These are phyloP conservation scores for Meleagris gallopavo DNA, from an alignment of 2,113 vertebrate genomes.

Conservation along the genomic window DNA sequence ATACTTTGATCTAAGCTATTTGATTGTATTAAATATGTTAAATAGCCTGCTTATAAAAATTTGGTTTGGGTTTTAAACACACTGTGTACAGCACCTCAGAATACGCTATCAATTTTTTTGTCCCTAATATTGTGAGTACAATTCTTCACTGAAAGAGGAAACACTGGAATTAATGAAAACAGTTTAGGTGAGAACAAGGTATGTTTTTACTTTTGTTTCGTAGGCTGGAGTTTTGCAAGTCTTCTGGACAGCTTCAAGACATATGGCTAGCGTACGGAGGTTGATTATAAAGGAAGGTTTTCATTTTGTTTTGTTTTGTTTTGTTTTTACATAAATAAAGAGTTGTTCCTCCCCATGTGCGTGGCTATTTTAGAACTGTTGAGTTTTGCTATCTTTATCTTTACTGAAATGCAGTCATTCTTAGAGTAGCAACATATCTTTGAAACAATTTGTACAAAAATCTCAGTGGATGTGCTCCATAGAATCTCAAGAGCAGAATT, in stretches of 20 bases:
- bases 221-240: not conserved
- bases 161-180: not conserved
- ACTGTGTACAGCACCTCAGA: not conserved
- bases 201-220: not conserved
- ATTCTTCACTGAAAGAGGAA: not conserved
- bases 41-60: not conserved
- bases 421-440: not conserved
- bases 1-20: not conserved
- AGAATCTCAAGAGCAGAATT: not conserved
- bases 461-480: rapidly evolving
- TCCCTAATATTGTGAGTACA: rapidly evolving
- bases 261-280: not conserved
- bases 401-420: not conserved
- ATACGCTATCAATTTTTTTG: not conserved
- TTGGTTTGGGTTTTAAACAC: not conserved
- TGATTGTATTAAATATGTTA: not conserved
- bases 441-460: not conserved
- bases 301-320: not conserved
- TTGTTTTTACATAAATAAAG: not conserved
- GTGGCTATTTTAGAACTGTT: not conserved
- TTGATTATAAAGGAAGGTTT: not conserved
- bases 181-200: not conserved
- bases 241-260: not conserved
- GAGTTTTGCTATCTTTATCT: not conserved
- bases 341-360: not conserved